A percentile compares a stretch with the other conserved stretches of the same genome.
Evolutionary conservation across 2,113 vertebrate genomes (phyloP).

Genomic region (Malurus alboscapulatus): DNA sequence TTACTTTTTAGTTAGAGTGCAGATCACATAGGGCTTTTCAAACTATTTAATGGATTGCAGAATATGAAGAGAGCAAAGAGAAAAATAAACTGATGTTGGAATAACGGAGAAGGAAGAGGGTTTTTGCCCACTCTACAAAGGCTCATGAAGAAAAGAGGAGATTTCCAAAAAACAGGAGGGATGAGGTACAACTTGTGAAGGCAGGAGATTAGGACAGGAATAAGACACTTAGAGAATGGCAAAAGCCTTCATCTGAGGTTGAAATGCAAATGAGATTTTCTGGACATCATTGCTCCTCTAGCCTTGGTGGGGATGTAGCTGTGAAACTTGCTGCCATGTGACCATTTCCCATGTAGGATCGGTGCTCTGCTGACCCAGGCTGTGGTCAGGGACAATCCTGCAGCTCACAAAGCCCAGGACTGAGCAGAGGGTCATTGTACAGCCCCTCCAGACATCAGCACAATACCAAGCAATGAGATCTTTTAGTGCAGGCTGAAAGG

Average conservation of each 20-base stretch:
- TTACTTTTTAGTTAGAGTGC: not conserved
- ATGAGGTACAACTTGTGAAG: not conserved
- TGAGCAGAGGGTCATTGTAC: not conserved
- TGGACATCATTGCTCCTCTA: not conserved
- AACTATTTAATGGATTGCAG: not conserved
- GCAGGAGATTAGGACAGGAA: not conserved
- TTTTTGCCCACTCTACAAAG: not conserved
- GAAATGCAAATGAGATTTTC: not conserved
- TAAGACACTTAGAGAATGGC: not conserved
- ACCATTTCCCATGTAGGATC: not conserved
- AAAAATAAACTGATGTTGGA: not conserved
- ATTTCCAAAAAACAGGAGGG: not conserved
- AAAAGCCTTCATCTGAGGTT: not conserved
- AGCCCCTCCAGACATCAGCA: not conserved
- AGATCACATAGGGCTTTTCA: not conserved
- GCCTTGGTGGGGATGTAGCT: not conserved
- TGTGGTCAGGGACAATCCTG: not conserved
- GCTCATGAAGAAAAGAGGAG: not conserved
- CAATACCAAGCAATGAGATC: not conserved
- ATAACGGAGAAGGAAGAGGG: not conserved
- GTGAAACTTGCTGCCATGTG: not conserved
- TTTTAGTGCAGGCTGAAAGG: not conserved
- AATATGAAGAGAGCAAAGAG: not conserved
- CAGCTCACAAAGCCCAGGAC: not conserved
- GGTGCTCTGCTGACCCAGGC: accelerated